Evolutionary conservation across 2,888 invertebrate species (phyloP), one percentile per base, ranked within the genome.

Genomic region (Eilema depressum): DNA sequence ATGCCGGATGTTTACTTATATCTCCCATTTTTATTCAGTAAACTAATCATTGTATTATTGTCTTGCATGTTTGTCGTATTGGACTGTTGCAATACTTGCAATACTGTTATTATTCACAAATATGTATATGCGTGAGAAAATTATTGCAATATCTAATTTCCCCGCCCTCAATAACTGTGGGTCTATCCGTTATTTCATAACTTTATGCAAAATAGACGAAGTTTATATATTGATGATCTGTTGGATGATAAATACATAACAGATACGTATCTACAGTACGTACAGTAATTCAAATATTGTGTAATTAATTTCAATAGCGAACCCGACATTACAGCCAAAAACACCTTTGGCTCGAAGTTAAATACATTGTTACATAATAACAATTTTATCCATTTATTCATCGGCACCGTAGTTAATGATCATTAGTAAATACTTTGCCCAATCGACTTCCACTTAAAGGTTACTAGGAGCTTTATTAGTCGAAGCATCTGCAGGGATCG

Each of bases 391-490:
- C 62, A 70, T 41, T 57, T 66, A 74, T 69, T 70, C 53, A 41
- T 37, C 57, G 28, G 57, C 70, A 74, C 57, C 30, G 23, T 64
- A 59, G 47, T 69, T 72, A 65, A 76, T 37, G 63, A 68, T 78
- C 73, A 68, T 76, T 76, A 71, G 68, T 66, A 71, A 71, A 79
- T 75, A 71, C 69, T 63, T 59, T 65, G 56, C 64, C 68, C 65
- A 79, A 69, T 71, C 30, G 63, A 47, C 66, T 63, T 30, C 61
- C 28, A 68, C 59, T 60, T 66, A 83, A 85, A 85, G 81, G 83
- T 85, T 73, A 79, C 41, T 59, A 69, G 66, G 75, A 68, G 67
- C 72, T 70, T 72, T 75, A 78, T 86, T 76, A 79, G 80, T 75
- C 77, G 80, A 75, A 68, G 63, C 67, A 71, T 67, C 66, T 74